phyloP scores from a whole-genome alignment of 1,140 invertebrate genomes.

The Euglossa dilemma region DNA sequence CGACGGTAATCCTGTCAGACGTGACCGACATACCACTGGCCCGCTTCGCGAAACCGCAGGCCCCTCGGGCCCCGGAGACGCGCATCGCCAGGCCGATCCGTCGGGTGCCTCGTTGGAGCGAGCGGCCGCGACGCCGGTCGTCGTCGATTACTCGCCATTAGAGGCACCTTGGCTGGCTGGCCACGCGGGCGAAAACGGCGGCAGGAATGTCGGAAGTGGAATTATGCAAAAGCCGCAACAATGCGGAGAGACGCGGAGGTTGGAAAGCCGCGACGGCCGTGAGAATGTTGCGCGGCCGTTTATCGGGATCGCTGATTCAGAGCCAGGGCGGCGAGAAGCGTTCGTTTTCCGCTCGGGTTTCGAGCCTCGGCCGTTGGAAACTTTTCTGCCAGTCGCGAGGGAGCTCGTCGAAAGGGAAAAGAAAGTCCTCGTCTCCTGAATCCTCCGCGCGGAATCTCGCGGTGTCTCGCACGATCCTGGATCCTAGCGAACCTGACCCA shows the following conservation, averaged over 20 bases:
- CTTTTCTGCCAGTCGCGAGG: neutral
- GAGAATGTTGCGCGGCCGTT: slow-evolving; percentile 46
- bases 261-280: slow-evolving; percentile 47
- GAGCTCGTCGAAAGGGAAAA: neutral
- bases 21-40: slow-evolving; percentile 55
- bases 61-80: no score
- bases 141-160: slow-evolving; percentile 20
- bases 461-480: no score
- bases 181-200: slow-evolving; percentile 29
- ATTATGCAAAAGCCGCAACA: slow-evolving; percentile 47
- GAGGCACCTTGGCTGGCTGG: slow-evolving; percentile 36
- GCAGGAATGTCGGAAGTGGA: slow-evolving; percentile 46
- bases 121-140: neutral
- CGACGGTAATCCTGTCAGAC: slow-evolving; percentile 58
- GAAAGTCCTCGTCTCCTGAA: neutral
- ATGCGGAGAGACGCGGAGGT: slow-evolving; percentile 7
- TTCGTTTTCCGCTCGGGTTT: slow-evolving; percentile 2
- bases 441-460: neutral
- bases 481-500: no score
- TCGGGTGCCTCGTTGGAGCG: neutral
- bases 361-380: neutral
- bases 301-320: slow-evolving; percentile 41
- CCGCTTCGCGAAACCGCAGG: slow-evolving; percentile 57
- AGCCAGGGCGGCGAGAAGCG: neutral
- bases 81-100: neutral